These are phyloP conservation scores for Pyrochroa serraticornis DNA, from an alignment of 2,888 invertebrate species.

Conservation along the genomic window DNA sequence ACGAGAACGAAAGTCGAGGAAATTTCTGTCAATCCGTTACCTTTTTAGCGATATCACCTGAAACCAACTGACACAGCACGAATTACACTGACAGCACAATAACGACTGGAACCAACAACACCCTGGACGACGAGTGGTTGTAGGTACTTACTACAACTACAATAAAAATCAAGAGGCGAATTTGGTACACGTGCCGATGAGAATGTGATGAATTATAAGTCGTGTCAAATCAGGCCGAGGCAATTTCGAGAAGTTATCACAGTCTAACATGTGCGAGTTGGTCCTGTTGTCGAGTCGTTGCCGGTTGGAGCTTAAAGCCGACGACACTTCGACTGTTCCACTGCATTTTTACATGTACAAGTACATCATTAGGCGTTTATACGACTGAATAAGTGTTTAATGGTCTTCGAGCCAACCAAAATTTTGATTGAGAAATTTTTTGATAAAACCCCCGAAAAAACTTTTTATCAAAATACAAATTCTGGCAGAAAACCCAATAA, in stretches of 20 bases:
- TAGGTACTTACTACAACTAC: slow-evolving; percentile 38
- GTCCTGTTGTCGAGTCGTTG: slow-evolving; percentile 53
- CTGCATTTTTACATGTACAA: slow-evolving; percentile 41
- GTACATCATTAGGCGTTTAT: slow-evolving; percentile 43
- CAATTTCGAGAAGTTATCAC: slow-evolving; percentile 45
- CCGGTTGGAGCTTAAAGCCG: slow-evolving; percentile 53
- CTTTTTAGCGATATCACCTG: neutral
- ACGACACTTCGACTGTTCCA: slow-evolving; percentile 48
- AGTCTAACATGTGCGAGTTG: slow-evolving; percentile 59
- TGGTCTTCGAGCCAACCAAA: slow-evolving; percentile 46
- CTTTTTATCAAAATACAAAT: neutral
- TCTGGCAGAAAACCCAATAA: no score
- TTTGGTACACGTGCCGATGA: slow-evolving; percentile 20
- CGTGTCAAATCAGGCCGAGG: neutral
- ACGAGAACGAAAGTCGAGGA: no score
- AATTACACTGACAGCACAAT: slow-evolving; percentile 27
- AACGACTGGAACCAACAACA: slow-evolving; percentile 44
- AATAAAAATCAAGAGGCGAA: slow-evolving; percentile 44
- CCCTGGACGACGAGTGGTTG: slow-evolving; percentile 39
- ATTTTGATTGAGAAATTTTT: slow-evolving; percentile 37
- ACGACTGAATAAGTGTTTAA: slow-evolving; percentile 44
- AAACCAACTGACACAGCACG: slow-evolving; percentile 4
- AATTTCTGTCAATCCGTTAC: no score
- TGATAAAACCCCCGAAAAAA: neutral
- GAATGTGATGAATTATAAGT: slow-evolving; percentile 31